Evolutionary conservation across 2,797 vertebrate genomes (phyloP).

Genomic region (Lagodon rhomboides): DNA sequence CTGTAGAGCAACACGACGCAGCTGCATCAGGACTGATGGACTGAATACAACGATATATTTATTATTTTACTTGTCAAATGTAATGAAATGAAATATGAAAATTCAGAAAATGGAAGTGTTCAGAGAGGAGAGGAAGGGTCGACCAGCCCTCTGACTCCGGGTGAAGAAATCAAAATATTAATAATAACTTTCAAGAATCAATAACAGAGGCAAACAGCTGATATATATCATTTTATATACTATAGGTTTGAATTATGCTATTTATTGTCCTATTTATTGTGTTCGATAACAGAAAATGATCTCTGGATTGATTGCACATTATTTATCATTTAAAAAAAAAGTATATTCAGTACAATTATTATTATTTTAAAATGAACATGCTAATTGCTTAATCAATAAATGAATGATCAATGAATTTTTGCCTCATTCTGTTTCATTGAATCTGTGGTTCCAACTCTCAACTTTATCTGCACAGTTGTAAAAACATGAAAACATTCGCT

Average conservation of each 20-base stretch:
- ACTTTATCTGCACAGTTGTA: no score
- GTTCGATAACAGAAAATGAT: neutral
- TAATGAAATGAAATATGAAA: neutral
- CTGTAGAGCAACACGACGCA: neutral
- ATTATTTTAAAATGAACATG: no score
- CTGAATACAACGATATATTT: neutral
- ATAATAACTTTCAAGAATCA: constrained; percentile 7
- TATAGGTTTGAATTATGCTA: constrained; percentile 23
- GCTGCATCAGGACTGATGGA: neutral
- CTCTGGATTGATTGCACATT: neutral
- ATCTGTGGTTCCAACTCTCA: no score
- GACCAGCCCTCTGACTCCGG: neutral
- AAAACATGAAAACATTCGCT: no score
- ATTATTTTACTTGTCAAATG: neutral
- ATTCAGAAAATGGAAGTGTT: neutral
- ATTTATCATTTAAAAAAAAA: no score
- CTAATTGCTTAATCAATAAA: no score
- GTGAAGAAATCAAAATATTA: neutral
- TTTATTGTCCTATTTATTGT: constrained; percentile 63
- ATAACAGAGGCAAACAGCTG: neutral
- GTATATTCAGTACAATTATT: no score
- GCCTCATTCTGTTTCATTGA: no score
- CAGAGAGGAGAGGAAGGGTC: neutral
- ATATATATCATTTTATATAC: constrained; percentile 16
- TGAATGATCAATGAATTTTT: no score